Percentiles rank a stretch among this genome's conserved stretches.
phyloP scores from a whole-genome alignment of 2,113 vertebrate species.

The Nesoenas mayeri region DNA sequence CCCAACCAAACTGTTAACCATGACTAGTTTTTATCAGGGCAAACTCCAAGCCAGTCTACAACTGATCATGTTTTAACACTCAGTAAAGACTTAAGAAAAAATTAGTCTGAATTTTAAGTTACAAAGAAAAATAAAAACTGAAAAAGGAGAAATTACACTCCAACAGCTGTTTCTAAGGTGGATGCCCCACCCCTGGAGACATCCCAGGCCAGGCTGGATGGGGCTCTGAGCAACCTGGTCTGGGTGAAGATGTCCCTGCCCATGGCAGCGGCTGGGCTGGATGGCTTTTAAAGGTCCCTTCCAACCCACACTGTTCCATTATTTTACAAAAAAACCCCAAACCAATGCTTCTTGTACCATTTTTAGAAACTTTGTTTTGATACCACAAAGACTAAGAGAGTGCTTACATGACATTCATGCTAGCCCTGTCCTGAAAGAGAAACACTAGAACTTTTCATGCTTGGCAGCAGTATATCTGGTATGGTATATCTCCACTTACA shows the following conservation, averaged over 20 bases:
- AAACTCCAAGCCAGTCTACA: background rate
- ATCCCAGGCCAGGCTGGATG: too few relatives aligned
- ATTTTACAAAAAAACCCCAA: background rate
- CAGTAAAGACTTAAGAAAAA: background rate
- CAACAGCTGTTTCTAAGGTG: background rate
- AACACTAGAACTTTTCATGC: background rate
- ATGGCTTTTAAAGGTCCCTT: too few relatives aligned
- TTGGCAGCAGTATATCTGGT: background rate
- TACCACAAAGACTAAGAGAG: background rate
- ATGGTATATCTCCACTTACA: slow-evolving; percentile 22
- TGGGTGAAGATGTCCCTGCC: too few relatives aligned
- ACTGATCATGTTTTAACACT: background rate
- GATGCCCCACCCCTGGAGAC: background rate
- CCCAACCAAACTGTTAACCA: background rate
- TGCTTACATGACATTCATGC: background rate
- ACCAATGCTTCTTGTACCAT: background rate
- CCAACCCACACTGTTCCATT: too few relatives aligned
- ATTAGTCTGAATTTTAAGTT: background rate
- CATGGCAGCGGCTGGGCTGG: too few relatives aligned
- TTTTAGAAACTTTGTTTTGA: background rate
- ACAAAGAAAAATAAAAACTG: background rate
- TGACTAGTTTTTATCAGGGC: background rate
- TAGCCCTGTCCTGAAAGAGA: background rate
- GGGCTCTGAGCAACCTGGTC: too few relatives aligned
- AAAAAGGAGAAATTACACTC: background rate